Evolutionary conservation across 30 jellyfish, hydroid and myxozoan genomes (phyloP), one percentile per base, ranked within the genome.

Genomic region (Hydractinia echinata): DNA sequence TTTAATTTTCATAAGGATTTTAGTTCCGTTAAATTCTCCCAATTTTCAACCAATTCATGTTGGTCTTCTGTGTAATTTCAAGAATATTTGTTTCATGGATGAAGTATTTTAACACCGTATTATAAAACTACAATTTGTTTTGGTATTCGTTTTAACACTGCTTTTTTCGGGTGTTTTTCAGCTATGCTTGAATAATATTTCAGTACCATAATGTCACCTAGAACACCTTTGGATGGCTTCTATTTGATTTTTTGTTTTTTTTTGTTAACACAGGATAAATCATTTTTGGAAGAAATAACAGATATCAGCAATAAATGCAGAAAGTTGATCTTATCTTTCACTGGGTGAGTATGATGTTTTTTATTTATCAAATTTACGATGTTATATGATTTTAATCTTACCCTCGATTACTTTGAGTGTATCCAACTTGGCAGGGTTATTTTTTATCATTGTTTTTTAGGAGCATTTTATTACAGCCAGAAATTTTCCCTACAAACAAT

Each of bases 401-500:
- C 58, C 44, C 16, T 48, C 72, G n/a, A 15, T 10, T 72, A 30
- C n/a, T 16, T 72, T 72, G 73, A 10, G 9, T 72, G 9, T 16
- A 18, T 8, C 81, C 21, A 30, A 4, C 8, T 39, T 73, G 10
- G 82, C 78, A 30, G 44, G 44, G 2, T 30, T 30, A 30, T 30
- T 30, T 30, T 30, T 30, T 30, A 30, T 30, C 44, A 30, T 14
- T 51, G 16, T 49, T 30, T 76, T 84, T 50, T 70, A 94, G 99
- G 66, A 89, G 95, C 55, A 81, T 94, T 54, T 91, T 94, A 8
- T 83, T 88, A 53, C 95, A 96, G 80, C 99, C 99, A 60, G 99
- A 94, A 48, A 87, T 87, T 1, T 94, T 94, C 76, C 92, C 96
- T 10, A 85, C 97, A 10, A 53, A 67, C 52, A 79, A 85, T 21